Base-by-base conservation (phyloP, 2,113 vertebrate genomes). In the Ovis canadensis region DNA sequence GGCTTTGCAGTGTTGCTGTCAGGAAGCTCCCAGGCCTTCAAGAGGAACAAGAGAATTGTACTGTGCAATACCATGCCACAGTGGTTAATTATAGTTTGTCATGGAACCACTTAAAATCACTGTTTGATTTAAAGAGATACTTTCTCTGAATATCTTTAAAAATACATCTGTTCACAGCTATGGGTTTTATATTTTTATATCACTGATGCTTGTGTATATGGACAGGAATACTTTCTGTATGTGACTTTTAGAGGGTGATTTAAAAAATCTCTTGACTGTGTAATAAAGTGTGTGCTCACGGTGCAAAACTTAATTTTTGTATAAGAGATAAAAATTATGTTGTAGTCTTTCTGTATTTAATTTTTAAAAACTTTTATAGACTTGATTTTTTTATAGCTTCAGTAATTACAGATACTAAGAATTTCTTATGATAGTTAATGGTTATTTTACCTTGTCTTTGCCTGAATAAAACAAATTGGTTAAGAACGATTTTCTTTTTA, bases 141-240 rank as follows among this genome's bases (percentile, higher is more conserved):
- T 60, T 1, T 98, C 97, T 94, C 40, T 59, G 23, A 88, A 52
- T 71, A 11, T 55, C 31, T 97, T 82, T 17, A 67, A 97, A 96
- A 95, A 74, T 23, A 15, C 36, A 40, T 77, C 1, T 90, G 45
- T 97, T 90, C 5, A 9, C 21, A 95, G 74, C 86, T 92, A 7
- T 97, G 80, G 17, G 14, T 77, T 98, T 78, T 98, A 57, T 57
- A 45, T 94, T 97, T 97, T 96, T 64, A 94, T 96, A 60, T 86
- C 67, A 60, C 21, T 82, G 74, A n/a, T 88, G 43, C 17, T 71
- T 81, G 23, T 67, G 7, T 7, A 27, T 77, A 23, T 96, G 17
- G 97, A 36, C 19, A 40, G 0, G 25, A 64, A 6, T 67, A 0
- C 10, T 90, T 88, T 78, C 67, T 1, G 1, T 62, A 29, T 88